phyloP scores from a whole-genome alignment of 2,797 vertebrate species.

The Crenichthys baileyi region DNA sequence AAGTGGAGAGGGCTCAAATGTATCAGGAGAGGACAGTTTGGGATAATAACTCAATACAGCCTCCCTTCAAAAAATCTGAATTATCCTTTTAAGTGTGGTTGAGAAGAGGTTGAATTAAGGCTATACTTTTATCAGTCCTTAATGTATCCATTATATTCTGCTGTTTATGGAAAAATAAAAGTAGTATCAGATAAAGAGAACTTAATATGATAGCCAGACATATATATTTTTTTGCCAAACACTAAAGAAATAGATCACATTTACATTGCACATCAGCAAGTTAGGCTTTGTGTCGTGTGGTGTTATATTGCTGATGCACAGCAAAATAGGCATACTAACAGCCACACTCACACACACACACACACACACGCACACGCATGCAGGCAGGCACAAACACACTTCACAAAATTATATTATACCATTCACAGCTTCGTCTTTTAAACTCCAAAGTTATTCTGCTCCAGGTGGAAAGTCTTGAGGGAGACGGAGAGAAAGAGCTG shows the following conservation, averaged over 20 bases:
- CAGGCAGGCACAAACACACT: neutral
- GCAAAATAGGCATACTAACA: neutral
- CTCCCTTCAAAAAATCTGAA: neutral
- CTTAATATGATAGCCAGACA: neutral
- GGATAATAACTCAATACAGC: neutral
- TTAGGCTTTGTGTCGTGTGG: neutral
- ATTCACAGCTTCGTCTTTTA: conserved; percentile 42
- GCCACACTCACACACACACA: neutral
- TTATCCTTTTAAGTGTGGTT: neutral
- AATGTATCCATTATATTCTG: neutral
- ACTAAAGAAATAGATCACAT: neutral
- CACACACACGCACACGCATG: neutral
- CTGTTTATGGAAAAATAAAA: neutral
- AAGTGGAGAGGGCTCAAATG: too few species aligned
- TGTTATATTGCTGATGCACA: neutral
- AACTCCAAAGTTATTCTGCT: conserved; percentile 62
- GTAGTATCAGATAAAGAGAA: neutral
- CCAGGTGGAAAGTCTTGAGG: conserved; percentile 36
- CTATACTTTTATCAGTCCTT: too few species aligned
- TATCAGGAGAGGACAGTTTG: neutral
- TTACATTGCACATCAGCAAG: neutral
- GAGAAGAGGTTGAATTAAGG: neutral
- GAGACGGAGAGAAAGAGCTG: conserved; percentile 51
- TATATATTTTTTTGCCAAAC: neutral
- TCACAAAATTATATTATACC: conserved; percentile 6